Evolutionary conservation across 2,888 invertebrate species (phyloP).

Genomic region (Aspidiotus rigidus): DNA sequence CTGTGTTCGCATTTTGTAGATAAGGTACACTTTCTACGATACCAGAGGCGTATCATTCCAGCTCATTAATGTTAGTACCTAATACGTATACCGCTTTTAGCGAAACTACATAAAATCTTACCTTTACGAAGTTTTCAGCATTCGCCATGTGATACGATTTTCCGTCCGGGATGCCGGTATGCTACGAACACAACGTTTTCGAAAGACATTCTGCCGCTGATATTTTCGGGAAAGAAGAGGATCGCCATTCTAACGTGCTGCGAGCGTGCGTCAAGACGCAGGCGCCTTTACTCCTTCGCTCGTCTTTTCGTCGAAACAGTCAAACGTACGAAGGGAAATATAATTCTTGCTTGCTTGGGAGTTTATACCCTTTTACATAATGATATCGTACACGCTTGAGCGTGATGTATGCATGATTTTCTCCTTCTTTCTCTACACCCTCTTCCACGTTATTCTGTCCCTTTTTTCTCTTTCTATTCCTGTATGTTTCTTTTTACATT

Average conservation of each 20-base stretch:
- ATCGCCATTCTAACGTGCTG: background rate
- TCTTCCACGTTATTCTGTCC: no score
- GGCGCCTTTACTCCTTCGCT: background rate
- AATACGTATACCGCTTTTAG: no score
- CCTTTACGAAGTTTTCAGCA: no score
- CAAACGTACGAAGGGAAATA: conserved; percentile 2
- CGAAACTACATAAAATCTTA: no score
- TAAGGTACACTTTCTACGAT: no score
- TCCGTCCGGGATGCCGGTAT: background rate
- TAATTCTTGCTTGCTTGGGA: conserved; percentile 1
- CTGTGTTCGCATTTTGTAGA: no score
- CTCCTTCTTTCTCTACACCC: background rate
- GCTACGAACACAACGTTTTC: background rate
- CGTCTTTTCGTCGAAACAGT: conserved; percentile 2
- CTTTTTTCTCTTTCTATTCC: no score
- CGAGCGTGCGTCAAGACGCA: background rate
- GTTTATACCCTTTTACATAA: conserved; percentile 4
- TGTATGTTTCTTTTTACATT: no score
- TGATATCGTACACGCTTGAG: background rate
- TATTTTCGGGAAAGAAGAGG: background rate
- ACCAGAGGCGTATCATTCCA: no score
- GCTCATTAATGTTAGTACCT: no score
- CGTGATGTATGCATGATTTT: conserved; percentile 4
- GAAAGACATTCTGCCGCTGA: conserved; percentile 3
- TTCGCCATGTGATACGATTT: background rate